Conservation (phyloP, 2,888 invertebrate genomes). For the Aelia acuminata region DNA sequence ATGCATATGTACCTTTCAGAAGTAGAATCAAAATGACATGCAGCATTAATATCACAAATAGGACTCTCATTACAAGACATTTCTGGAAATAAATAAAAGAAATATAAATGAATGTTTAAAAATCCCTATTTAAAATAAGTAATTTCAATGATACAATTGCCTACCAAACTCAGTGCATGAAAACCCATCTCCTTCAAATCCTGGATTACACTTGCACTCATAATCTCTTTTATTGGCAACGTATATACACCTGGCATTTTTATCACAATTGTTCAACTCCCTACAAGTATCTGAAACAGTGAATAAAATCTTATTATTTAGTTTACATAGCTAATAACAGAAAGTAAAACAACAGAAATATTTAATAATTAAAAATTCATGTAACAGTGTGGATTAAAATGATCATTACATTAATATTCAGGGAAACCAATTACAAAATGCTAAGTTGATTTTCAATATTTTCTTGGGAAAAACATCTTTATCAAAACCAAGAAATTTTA, state of each 20-base stretch:
- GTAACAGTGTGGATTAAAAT: too few relatives aligned
- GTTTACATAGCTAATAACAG: background rate
- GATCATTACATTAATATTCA: background rate
- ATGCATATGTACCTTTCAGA: constrained; percentile 78
- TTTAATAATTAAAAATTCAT: background rate
- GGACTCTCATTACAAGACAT: constrained; percentile 71
- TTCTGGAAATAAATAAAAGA: constrained; percentile 67
- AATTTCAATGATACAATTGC: background rate
- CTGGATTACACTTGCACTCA: constrained; percentile 84
- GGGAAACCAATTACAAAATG: background rate
- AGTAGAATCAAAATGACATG: constrained; percentile 78
- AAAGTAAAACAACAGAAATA: background rate
- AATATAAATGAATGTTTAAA: constrained; percentile 34
- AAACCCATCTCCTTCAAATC: constrained; percentile 87
- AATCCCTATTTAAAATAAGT: background rate
- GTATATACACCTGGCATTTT: constrained; percentile 83
- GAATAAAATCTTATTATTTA: background rate
- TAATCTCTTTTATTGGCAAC: constrained; percentile 71
- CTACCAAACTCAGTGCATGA: constrained; percentile 76
- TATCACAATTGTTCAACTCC: constrained; percentile 77
- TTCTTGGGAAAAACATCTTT: background rate
- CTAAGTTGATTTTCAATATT: background rate
- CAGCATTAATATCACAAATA: constrained; percentile 86
- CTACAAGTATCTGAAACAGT: constrained; percentile 80
- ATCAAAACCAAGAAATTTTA: too few relatives aligned